phyloP scores from a whole-genome alignment of 2,888 invertebrate species.

The Acholoe squamosa region DNA sequence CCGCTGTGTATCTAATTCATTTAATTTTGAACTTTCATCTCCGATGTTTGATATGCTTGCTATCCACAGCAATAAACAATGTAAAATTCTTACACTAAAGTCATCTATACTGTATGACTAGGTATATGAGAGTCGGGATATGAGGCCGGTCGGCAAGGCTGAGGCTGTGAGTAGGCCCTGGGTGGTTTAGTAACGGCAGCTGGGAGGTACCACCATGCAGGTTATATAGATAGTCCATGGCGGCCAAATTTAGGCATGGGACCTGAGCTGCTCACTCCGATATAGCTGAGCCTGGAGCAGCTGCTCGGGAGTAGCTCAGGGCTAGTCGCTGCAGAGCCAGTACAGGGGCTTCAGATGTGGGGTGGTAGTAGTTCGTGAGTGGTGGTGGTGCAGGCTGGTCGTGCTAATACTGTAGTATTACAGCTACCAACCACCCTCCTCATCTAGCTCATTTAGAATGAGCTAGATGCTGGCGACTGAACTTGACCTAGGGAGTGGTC shows the following conservation, averaged over 20 bases:
- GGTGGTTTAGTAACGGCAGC: not conserved
- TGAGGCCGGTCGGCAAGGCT: not conserved
- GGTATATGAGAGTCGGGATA: too few species aligned
- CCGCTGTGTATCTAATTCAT: not conserved
- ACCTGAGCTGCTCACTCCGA: not conserved
- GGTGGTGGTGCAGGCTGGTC: not conserved
- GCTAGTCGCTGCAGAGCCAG: not conserved
- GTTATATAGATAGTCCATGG: constrained; percentile 2
- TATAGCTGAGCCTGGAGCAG: constrained; percentile 10
- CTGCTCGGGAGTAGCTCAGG: not conserved
- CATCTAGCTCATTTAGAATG: too few species aligned
- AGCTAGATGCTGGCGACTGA: not conserved
- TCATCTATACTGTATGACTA: not conserved
- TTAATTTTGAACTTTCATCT: not conserved
- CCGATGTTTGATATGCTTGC: not conserved
- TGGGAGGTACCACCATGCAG: not conserved
- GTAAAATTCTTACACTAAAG: not conserved
- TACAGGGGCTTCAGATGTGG: not conserved
- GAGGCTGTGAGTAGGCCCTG: not conserved
- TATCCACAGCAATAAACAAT: not conserved
- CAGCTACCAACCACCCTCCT: not conserved
- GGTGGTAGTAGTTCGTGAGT: not conserved
- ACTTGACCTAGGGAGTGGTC: not conserved
- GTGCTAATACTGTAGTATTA: not conserved
- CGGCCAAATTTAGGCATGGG: constrained; percentile 44